Base-by-base conservation (phyloP, 1,140 invertebrate genomes). In the Drosophila kurseongensis region DNA sequence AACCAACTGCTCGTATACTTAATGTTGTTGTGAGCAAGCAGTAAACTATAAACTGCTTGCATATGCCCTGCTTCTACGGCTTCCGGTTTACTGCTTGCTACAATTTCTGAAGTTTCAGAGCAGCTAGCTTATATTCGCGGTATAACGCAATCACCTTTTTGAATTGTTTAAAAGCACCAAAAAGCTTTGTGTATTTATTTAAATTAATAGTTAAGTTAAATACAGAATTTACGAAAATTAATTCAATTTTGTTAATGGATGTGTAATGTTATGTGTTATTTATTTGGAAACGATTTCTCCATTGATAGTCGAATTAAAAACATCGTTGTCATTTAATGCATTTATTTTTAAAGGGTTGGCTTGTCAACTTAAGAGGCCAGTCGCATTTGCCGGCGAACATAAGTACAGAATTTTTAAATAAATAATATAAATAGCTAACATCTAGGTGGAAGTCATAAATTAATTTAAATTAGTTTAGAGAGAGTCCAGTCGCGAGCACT, bases 401-500 rank as follows among this genome's bases (percentile, higher is more conserved):
- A 82, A 82, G 81, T 79, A 89, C 67, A 89, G 61, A 77, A 47
- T 72, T 80, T 75, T 54, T 82, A 73, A 88, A 89, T 88, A 88
- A 89, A 89, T 84, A 88, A 69, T 69, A 88, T 88, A 89, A 84
- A 89, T 89, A 89, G 66, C 80, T 89, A 80, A 72, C 32, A 36
- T 51, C 84, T 89, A 89, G 56, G 58, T 78, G 60, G 59, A 86
- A 78, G 74, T 86, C 63, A 86, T 88, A 86, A 86, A 86, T 86
- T 86, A 86, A 81, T 86, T 86, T 86, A 86, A 81, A 81, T 86
- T 81, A 83, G 50, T 80, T 84, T 86, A 85, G 66, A 75, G 69
- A 48, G 57, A 71, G 61, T 80, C 84, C 84, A 83, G 77, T 80
- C 62, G 51, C 42, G 66, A 48, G 47, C 57, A 74, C 66, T 50